Percentiles rank a stretch among this genome's conserved stretches.
These are phyloP conservation scores for Hypanus sabinus DNA, from an alignment of 2,113 vertebrate species.

Conservation along the genomic window DNA sequence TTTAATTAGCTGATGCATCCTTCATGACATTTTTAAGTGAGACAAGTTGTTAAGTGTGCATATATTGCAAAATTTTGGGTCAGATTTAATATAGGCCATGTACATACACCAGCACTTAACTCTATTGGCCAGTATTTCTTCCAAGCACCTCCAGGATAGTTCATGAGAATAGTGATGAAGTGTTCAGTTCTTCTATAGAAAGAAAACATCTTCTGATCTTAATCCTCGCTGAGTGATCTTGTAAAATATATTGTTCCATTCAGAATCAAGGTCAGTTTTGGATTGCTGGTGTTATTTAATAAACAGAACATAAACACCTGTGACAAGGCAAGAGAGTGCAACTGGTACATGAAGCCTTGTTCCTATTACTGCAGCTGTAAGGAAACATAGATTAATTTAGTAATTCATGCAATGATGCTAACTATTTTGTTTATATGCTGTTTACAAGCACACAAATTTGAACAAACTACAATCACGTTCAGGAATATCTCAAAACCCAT, in stretches of 20 bases:
- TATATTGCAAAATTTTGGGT: neutral
- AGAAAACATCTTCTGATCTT: conserved; percentile 37
- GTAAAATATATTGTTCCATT: conserved; percentile 45
- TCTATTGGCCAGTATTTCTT: conserved; percentile 19
- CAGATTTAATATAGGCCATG: conserved; percentile 13
- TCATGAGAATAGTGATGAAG: conserved; percentile 34
- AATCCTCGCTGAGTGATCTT: conserved; percentile 35
- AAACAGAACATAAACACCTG: conserved; percentile 82
- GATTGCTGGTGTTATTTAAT: conserved; percentile 70
- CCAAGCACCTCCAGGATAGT: conserved; percentile 20
- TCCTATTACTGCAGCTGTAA: conserved; percentile 78
- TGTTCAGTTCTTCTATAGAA: conserved; percentile 36
- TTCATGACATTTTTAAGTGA: conserved; percentile 27
- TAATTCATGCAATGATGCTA: neutral
- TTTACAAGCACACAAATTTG: neutral
- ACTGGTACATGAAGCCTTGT: conserved; percentile 79
- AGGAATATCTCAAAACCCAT: neutral
- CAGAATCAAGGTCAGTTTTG: conserved; percentile 47
- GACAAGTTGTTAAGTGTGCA: neutral
- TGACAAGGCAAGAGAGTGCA: conserved; percentile 69
- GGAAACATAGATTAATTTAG: conserved; percentile 38
- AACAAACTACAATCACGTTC: neutral
- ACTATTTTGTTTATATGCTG: neutral
- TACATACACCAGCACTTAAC: conserved; percentile 22
- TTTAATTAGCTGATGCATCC: neutral